A percentile compares a stretch with the other conserved stretches of the same genome.
Conservation (phyloP, 2,888 invertebrate species). For the Neocrepidodera transversa region DNA sequence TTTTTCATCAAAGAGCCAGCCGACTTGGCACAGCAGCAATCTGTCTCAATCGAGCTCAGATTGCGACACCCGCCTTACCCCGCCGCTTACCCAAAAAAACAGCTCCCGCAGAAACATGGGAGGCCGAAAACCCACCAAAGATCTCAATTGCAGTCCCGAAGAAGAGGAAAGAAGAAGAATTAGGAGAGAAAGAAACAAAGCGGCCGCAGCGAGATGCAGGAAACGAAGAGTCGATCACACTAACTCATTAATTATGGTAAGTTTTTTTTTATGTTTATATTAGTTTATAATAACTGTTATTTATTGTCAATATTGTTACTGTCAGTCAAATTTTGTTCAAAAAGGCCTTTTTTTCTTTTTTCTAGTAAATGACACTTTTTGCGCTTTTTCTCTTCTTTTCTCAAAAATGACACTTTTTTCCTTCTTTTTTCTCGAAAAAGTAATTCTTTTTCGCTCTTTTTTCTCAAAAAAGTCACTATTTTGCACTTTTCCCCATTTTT, state of each 20-base stretch:
- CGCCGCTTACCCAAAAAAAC: slow-evolving; percentile 49
- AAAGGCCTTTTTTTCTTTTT: too few relatives aligned
- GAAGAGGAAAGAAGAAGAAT: slow-evolving; percentile 89
- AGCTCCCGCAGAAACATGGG: slow-evolving; percentile 78
- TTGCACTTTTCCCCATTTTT: too few relatives aligned
- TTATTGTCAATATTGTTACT: too few relatives aligned
- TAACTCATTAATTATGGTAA: slow-evolving; percentile 81
- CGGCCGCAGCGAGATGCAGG: slow-evolving; percentile 96
- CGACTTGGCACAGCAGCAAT: slow-evolving; percentile 57
- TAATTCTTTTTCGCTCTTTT: too few relatives aligned
- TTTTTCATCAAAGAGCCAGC: slow-evolving; percentile 52
- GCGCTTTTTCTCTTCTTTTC: too few relatives aligned
- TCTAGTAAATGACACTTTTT: too few relatives aligned
- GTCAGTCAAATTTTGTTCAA: too few relatives aligned
- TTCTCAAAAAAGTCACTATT: too few relatives aligned
- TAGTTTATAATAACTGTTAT: too few relatives aligned
- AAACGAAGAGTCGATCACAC: slow-evolving; percentile 96
- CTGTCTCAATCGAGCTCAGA: slow-evolving; percentile 58
- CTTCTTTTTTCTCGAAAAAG: too few relatives aligned
- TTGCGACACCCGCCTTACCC: slow-evolving; percentile 56
- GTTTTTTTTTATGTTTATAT: too few relatives aligned
- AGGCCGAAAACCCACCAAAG: slow-evolving; percentile 80
- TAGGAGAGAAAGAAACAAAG: slow-evolving; percentile 93
- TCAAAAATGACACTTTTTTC: too few relatives aligned
- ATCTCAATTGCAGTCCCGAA: slow-evolving; percentile 82